phyloP scores from a whole-genome alignment of 2,888 invertebrate genomes.

The Aricia artaxerxes region DNA sequence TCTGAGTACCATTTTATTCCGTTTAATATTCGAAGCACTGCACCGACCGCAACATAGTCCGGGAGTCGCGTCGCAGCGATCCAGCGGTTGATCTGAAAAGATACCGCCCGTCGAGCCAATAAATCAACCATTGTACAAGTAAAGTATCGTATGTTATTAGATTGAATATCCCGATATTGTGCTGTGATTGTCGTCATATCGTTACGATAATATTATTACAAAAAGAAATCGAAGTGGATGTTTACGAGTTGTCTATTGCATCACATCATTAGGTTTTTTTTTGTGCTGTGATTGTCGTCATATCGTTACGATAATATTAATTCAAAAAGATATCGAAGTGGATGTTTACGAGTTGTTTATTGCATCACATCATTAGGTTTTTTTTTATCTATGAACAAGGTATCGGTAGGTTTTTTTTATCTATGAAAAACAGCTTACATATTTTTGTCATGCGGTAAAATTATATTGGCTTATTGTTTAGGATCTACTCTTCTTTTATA shows the following conservation, averaged over 20 bases:
- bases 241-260: background rate
- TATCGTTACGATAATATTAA: background rate
- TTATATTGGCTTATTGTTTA: no score
- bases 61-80: background rate
- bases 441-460: no score
- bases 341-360: background rate
- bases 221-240: background rate
- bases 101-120: slow-evolving; percentile 11
- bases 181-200: background rate
- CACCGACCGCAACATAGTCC: slow-evolving; percentile 4
- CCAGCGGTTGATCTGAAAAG: slow-evolving; percentile 15
- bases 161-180: background rate
- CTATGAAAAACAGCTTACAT: no score
- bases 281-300: background rate
- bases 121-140: background rate
- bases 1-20: background rate
- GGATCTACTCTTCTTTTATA: no score
- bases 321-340: background rate
- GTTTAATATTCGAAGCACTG: background rate
- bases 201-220: background rate
- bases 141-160: background rate
- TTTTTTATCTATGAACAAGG: no score
- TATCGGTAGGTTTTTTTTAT: no score
- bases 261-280: no score
- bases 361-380: no score